Evolutionary conservation across 2,888 invertebrate genomes (phyloP).

Genomic region (Xanthorhoe designata): DNA sequence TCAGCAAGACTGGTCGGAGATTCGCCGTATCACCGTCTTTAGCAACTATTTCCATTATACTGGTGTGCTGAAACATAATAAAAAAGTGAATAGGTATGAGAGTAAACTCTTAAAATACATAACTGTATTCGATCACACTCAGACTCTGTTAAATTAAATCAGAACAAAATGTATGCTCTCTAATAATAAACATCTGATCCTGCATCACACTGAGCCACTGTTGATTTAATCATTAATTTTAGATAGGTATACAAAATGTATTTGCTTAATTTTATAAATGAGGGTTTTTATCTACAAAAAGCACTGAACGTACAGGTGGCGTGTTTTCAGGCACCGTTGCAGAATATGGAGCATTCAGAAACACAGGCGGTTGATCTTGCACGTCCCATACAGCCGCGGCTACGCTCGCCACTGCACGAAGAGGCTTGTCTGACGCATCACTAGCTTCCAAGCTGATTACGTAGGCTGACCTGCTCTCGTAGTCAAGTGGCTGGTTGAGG

Average conservation of each 20-base stretch:
- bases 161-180: too few relatives aligned
- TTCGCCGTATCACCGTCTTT: conserved; percentile 93
- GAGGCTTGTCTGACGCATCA: conserved; percentile 87
- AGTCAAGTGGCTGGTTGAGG: conserved; percentile 89
- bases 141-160: not conserved
- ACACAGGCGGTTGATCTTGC: conserved; percentile 93
- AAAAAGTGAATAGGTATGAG: not conserved
- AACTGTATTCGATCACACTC: not conserved
- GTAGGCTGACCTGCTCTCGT: conserved; percentile 90
- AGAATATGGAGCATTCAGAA: conserved; percentile 92
- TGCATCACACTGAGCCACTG: too few relatives aligned
- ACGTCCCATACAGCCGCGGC: conserved; percentile 91
- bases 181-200: too few relatives aligned
- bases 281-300: too few relatives aligned
- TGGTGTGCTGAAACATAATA: conserved; percentile 77
- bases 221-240: too few relatives aligned
- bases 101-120: too few relatives aligned
- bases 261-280: too few relatives aligned
- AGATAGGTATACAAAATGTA: too few relatives aligned
- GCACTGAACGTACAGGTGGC: conserved; percentile 74
- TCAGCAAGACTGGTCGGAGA: conserved; percentile 87
- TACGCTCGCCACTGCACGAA: conserved; percentile 89
- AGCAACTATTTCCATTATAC: conserved; percentile 90
- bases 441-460: conserved; percentile 88
- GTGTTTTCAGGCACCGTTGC: conserved; percentile 91